Conservation (phyloP, 2,888 invertebrate species). For the Tachina lurida region DNA sequence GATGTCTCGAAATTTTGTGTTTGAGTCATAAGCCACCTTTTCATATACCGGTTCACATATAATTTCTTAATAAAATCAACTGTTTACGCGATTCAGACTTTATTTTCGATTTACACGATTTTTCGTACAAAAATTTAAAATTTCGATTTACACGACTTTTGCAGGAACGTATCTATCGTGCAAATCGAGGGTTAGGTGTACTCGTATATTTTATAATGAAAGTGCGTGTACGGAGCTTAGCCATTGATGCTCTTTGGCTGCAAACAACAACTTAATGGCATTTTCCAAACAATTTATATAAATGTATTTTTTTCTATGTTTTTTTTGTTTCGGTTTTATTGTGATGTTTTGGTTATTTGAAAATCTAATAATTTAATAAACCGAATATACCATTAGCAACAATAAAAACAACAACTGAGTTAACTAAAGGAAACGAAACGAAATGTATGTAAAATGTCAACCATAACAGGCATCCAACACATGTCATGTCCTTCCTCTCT, state of each 20-base stretch:
- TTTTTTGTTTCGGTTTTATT: background rate
- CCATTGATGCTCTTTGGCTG: slow-evolving; percentile 40
- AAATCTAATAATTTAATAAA: slow-evolving; percentile 61
- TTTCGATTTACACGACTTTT: no score
- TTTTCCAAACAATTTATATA: slow-evolving; percentile 35
- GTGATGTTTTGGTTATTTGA: slow-evolving; percentile 46
- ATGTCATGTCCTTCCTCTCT: slow-evolving; percentile 9
- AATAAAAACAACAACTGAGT: slow-evolving; percentile 33
- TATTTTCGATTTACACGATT: no score
- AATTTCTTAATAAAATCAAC: no score
- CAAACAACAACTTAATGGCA: slow-evolving; percentile 51
- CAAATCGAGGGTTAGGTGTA: no score
- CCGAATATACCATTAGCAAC: slow-evolving; percentile 44
- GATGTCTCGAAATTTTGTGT: no score
- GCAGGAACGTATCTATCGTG: no score
- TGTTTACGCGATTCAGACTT: no score
- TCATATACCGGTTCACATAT: no score
- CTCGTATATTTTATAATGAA: background rate
- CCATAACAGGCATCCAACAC: slow-evolving; percentile 20
- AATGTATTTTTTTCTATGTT: background rate
- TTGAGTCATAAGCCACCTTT: no score
- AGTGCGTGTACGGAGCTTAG: slow-evolving; percentile 2
- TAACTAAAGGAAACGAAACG: background rate
- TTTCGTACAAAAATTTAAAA: no score
- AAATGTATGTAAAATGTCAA: slow-evolving; percentile 26